phyloP scores from a whole-genome alignment of 1,140 invertebrate genomes.

The Drosophila repleta region DNA sequence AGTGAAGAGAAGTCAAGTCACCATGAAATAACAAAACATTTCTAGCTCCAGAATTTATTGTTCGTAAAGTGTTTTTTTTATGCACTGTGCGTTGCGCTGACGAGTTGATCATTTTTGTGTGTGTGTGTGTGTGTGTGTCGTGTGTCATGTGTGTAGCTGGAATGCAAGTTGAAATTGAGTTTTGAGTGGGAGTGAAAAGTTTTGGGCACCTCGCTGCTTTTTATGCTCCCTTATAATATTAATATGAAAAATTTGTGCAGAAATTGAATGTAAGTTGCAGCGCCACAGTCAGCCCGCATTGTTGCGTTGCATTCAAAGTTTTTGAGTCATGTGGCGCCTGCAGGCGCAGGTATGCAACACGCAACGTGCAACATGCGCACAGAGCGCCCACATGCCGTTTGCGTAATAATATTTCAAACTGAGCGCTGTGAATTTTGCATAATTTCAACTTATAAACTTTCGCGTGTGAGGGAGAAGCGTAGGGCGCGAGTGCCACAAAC shows the following conservation, averaged over 20 bases:
- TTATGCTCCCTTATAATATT: slow-evolving; percentile 42
- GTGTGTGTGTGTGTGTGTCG: no score
- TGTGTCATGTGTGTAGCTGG: not conserved
- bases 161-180: slow-evolving; percentile 44
- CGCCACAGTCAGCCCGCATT: slow-evolving; percentile 53
- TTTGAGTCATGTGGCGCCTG: slow-evolving; percentile 51
- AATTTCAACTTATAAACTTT: slow-evolving; percentile 78
- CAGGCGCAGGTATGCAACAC: slow-evolving; percentile 51
- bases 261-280: slow-evolving; percentile 76
- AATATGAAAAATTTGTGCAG: slow-evolving; percentile 62
- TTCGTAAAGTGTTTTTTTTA: not conserved
- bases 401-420: slow-evolving; percentile 69
- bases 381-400: slow-evolving; percentile 64
- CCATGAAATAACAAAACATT: no score
- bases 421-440: slow-evolving; percentile 65
- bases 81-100: slow-evolving; percentile 3
- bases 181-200: slow-evolving; percentile 49
- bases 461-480: slow-evolving; percentile 18
- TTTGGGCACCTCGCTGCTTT: slow-evolving; percentile 14
- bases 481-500: slow-evolving; percentile 46
- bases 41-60: no score
- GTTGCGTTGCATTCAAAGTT: slow-evolving; percentile 58
- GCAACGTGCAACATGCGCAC: slow-evolving; percentile 45
- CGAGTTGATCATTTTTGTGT: slow-evolving; percentile 11
- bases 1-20: no score